phyloP scores from a whole-genome alignment of 2,888 invertebrate genomes.

The Aricia artaxerxes region DNA sequence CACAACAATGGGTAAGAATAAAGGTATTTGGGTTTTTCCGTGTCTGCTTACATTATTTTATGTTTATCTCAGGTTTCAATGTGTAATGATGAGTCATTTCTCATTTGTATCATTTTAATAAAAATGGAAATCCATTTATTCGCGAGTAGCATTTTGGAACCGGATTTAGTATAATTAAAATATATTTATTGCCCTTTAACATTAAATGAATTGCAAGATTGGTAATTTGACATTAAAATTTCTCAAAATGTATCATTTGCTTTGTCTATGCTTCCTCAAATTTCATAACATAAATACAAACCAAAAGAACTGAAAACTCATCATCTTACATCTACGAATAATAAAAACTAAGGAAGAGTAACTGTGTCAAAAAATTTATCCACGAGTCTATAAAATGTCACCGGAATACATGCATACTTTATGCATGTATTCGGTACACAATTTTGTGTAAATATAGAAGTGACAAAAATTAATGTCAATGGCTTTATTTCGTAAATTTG shows the following conservation, averaged over 20 bases:
- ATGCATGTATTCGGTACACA: no score
- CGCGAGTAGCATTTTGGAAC: slow-evolving; percentile 39
- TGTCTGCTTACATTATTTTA: slow-evolving; percentile 45
- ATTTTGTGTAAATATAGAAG: no score
- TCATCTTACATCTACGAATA: background rate
- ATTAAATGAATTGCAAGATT: slow-evolving; percentile 27
- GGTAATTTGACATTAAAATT: slow-evolving; percentile 40
- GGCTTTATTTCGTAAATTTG: no score
- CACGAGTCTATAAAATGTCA: no score
- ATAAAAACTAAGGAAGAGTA: no score
- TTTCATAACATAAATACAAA: background rate
- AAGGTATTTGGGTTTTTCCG: slow-evolving; percentile 74
- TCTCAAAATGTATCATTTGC: background rate
- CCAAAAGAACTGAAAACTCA: background rate
- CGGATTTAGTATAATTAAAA: slow-evolving; percentile 41
- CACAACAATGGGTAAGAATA: slow-evolving; percentile 78
- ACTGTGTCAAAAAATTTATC: no score
- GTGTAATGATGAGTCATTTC: slow-evolving; percentile 32
- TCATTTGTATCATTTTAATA: slow-evolving; percentile 27
- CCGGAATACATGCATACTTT: no score
- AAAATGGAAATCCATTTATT: slow-evolving; percentile 34
- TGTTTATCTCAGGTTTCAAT: slow-evolving; percentile 47
- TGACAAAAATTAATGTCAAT: no score
- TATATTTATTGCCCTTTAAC: slow-evolving; percentile 41
- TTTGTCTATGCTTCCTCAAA: slow-evolving; percentile 23